phyloP scores from a whole-genome alignment of 1,140 invertebrate genomes.

The Delia radicum region DNA sequence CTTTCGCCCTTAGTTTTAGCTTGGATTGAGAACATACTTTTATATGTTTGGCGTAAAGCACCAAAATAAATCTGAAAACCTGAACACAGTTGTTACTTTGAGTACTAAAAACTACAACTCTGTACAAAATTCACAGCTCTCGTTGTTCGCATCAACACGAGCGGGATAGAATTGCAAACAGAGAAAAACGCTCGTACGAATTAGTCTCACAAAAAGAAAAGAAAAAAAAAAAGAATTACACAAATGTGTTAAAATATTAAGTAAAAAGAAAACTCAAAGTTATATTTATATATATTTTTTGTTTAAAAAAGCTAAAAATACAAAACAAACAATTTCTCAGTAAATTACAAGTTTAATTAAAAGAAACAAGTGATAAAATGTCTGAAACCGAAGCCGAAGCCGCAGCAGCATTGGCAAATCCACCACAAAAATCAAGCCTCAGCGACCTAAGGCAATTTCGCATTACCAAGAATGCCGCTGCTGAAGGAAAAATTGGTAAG shows the following conservation, averaged over 20 bases:
- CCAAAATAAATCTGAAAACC: too few relatives aligned
- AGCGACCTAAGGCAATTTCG: slow-evolving; percentile 53
- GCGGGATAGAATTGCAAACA: background rate
- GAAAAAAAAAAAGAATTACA: background rate
- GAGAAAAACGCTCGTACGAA: background rate
- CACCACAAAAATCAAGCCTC: slow-evolving; percentile 37
- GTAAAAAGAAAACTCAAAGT: background rate
- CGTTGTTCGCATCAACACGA: background rate
- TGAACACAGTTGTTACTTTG: too few relatives aligned
- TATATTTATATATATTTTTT: background rate
- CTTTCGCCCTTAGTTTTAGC: too few relatives aligned
- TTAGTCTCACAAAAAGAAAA: background rate
- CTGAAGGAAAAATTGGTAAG: slow-evolving; percentile 41
- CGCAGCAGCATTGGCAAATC: background rate
- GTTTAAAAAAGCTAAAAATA: background rate
- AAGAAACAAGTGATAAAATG: slow-evolving; percentile 8
- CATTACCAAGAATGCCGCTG: slow-evolving; percentile 42
- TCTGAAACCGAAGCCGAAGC: background rate
- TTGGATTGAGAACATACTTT: too few relatives aligned
- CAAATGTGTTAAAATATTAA: background rate
- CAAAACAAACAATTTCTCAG: too few relatives aligned
- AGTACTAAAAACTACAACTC: too few relatives aligned
- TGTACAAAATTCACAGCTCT: too few relatives aligned
- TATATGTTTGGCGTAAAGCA: too few relatives aligned
- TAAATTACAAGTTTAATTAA: background rate